Evolutionary conservation across 1,140 invertebrate species (phyloP).

Genomic region (Solen grandis): DNA sequence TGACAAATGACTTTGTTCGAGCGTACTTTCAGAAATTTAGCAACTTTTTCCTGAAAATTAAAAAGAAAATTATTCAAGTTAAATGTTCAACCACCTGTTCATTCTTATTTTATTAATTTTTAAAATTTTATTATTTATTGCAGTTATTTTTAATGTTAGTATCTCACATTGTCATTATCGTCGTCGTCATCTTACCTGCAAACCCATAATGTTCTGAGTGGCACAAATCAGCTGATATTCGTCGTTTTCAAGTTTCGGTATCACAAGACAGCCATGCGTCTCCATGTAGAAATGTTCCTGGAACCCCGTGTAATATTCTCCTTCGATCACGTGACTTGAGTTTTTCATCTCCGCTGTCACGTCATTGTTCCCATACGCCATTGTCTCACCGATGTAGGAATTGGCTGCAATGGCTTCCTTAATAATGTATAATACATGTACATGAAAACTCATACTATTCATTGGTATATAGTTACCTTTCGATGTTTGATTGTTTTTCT

Average conservation of each 20-base stretch:
- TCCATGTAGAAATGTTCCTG: constrained; percentile 54
- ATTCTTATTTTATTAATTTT: no score
- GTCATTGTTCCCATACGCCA: not conserved
- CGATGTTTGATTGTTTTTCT: no score
- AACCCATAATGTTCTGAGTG: not conserved
- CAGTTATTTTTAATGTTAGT: no score
- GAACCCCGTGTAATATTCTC: constrained; percentile 28
- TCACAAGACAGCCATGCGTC: not conserved
- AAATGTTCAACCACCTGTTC: no score
- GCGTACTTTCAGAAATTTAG: not conserved
- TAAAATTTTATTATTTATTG: no score
- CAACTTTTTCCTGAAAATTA: not conserved
- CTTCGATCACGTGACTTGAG: not conserved
- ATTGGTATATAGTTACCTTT: no score
- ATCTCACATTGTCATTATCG: no score
- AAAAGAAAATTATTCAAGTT: not conserved
- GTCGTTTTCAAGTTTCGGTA: constrained; percentile 13
- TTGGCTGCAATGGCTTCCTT: constrained; percentile 22
- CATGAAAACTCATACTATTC: no score
- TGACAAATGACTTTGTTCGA: not conserved
- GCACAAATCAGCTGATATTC: constrained; percentile 14
- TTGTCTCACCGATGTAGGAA: not conserved
- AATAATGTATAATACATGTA: no score
- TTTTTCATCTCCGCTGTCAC: not conserved
- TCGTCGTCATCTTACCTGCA: no score